A percentile compares a stretch with the other conserved stretches of the same genome.
Conservation (phyloP, 2,797 vertebrate species). For the Liparis tanakae region DNA sequence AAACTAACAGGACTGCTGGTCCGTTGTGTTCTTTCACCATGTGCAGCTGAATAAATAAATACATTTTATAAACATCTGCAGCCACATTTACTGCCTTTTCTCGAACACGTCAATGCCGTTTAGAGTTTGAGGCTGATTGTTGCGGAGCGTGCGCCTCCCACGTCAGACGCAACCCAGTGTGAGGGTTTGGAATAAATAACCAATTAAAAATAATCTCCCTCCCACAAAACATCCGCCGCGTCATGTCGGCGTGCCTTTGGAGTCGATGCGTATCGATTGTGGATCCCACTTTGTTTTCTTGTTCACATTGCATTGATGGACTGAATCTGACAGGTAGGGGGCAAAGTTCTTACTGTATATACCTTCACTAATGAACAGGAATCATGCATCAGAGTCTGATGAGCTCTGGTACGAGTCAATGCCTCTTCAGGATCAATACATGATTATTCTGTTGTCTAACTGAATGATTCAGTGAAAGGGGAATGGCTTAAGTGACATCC, state of each 20-base stretch:
- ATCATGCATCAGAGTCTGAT: slow-evolving; percentile 1
- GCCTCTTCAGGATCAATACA: slow-evolving; percentile 22
- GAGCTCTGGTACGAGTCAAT: slow-evolving; percentile 14
- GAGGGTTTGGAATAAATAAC: neutral
- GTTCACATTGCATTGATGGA: neutral
- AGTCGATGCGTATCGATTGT: neutral
- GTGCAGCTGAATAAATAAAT: neutral
- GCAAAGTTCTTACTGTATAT: neutral
- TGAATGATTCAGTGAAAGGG: slow-evolving; percentile 2
- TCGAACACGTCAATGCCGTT: neutral
- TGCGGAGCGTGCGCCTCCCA: neutral
- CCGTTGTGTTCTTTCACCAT: neutral
- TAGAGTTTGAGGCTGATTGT: neutral
- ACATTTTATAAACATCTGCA: neutral
- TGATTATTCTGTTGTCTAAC: slow-evolving; percentile 30
- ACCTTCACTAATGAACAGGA: slow-evolving; percentile 12
- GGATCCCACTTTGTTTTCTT: neutral
- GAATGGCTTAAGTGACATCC: neutral
- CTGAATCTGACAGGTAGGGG: neutral
- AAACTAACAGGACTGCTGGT: neutral
- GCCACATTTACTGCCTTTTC: neutral
- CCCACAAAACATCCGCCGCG: slow-evolving; percentile 7
- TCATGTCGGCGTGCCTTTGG: neutral
- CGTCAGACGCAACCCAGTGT: neutral
- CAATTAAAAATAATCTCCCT: neutral